phyloP scores from a whole-genome alignment of 2,888 invertebrate species.

The Drosophila neutralis region DNA sequence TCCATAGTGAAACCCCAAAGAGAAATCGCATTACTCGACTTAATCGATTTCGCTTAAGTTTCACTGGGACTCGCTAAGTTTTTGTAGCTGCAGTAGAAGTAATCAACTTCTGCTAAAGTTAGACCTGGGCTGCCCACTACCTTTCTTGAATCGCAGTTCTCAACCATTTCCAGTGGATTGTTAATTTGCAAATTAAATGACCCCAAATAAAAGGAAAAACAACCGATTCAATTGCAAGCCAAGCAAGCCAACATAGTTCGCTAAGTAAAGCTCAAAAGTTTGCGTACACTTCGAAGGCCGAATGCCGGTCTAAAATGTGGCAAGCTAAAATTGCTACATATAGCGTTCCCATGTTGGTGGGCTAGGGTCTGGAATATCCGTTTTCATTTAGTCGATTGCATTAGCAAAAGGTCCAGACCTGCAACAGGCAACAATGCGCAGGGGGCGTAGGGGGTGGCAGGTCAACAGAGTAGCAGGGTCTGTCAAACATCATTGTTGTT shows the following conservation, averaged over 20 bases:
- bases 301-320: constrained; percentile 9
- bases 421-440: constrained; percentile 1
- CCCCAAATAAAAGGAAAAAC: neutral
- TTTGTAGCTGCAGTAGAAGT: neutral
- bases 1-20: neutral
- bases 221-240: constrained; percentile 21
- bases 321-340: constrained; percentile 26
- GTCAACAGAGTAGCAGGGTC: constrained; percentile 2
- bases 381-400: constrained; percentile 49
- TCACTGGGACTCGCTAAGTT: neutral
- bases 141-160: neutral
- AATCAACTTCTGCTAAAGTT: neutral
- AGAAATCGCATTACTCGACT: constrained; percentile 5
- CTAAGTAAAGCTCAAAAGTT: constrained; percentile 18
- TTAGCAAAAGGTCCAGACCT: constrained; percentile 33
- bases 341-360: constrained; percentile 12
- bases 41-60: neutral
- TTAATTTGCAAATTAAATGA: constrained; percentile 44
- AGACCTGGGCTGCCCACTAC: neutral
- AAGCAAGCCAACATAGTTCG: constrained; percentile 21
- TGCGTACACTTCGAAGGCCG: neutral
- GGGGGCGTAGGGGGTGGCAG: neutral
- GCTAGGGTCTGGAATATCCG: neutral
- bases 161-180: constrained; percentile 9
- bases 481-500: constrained; percentile 57